These are phyloP conservation scores for Siniperca undulata DNA, from an alignment of 2,797 vertebrate species.

Conservation along the genomic window DNA sequence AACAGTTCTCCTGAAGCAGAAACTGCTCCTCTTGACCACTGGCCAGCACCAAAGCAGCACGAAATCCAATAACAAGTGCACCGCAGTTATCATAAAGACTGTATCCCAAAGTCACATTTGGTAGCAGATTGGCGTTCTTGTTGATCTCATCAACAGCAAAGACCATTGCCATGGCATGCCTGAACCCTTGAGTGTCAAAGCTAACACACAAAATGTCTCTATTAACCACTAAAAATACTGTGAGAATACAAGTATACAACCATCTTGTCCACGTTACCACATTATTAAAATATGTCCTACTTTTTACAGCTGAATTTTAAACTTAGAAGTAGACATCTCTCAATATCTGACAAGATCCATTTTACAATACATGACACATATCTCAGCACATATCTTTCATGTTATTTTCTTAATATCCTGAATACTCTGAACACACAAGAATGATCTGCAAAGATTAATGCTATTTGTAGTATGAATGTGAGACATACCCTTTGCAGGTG, in stretches of 20 bases:
- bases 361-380: background rate
- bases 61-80: slow-evolving; percentile 68
- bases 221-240: no score
- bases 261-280: background rate
- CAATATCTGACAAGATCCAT: background rate
- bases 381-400: no score
- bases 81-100: slow-evolving; percentile 76
- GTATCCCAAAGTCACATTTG: slow-evolving; percentile 75
- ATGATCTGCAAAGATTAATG: background rate
- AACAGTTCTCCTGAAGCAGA: slow-evolving; percentile 30
- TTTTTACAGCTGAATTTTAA: background rate
- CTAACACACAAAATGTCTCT: slow-evolving; percentile 16
- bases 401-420: background rate
- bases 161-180: slow-evolving; percentile 72
- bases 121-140: slow-evolving; percentile 67
- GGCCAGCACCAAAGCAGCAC: slow-evolving; percentile 63
- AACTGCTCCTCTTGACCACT: slow-evolving; percentile 45
- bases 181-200: slow-evolving; percentile 56
- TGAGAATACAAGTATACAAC: background rate
- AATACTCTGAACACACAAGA: background rate
- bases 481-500: slow-evolving; percentile 1
- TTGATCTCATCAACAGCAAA: slow-evolving; percentile 80
- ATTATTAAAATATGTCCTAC: no score
- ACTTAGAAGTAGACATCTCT: background rate
- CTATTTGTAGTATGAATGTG: background rate